Conservation (phyloP, 2,797 vertebrate genomes). For the Anguilla marmorata region DNA sequence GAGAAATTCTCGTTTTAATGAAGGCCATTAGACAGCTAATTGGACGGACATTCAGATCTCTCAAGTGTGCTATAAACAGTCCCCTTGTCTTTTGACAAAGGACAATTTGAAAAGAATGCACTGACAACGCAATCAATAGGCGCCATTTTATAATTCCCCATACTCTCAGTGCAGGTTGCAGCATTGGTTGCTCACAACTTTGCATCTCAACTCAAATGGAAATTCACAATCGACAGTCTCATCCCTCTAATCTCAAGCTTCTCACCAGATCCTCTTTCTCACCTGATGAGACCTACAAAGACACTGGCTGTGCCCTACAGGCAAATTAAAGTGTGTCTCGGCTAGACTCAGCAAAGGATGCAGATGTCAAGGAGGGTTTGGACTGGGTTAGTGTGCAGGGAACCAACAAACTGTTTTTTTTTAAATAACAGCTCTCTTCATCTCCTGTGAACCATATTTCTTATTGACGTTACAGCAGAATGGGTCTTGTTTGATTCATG, state of each 20-base stretch:
- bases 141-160: neutral
- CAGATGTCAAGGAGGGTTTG: neutral
- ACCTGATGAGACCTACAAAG: neutral
- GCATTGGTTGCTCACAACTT: neutral
- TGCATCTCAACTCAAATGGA: conserved; percentile 11
- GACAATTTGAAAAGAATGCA: neutral
- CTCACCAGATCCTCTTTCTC: conserved; percentile 2
- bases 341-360: neutral
- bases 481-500: neutral
- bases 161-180: neutral
- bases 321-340: neutral
- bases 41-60: neutral
- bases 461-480: neutral
- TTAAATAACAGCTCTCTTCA: neutral
- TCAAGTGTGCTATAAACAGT: neutral
- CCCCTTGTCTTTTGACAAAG: neutral
- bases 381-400: neutral
- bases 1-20: neutral
- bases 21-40: conserved; percentile 17
- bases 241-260: conserved; percentile 2
- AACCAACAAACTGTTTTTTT: neutral
- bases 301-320: neutral
- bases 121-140: neutral
- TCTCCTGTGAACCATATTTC: neutral
- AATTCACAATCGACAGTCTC: neutral